Evolutionary conservation across 2,113 vertebrate species (phyloP).

Genomic region (Sarotherodon lohbergeri): DNA sequence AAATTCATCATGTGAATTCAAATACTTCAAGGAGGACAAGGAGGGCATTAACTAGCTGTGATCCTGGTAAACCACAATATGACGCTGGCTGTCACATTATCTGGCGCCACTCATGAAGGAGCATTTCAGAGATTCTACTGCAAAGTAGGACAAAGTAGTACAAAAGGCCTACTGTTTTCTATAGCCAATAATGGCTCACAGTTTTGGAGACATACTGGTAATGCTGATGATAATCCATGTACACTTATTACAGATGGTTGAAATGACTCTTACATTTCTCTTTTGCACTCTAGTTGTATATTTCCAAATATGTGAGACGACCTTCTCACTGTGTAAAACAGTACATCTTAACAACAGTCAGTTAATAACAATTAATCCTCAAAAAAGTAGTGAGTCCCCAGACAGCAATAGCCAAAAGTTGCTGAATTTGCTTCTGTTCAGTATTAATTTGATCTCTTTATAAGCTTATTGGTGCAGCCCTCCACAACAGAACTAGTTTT

Average conservation of each 20-base stretch:
- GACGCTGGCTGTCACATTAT: background rate
- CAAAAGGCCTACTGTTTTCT: background rate
- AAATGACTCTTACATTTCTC: background rate
- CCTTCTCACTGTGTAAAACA: background rate
- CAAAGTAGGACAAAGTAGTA: background rate
- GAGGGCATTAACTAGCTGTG: background rate
- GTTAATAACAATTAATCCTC: background rate
- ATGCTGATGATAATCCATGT: background rate
- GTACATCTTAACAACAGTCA: background rate
- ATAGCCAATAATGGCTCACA: fast-evolving
- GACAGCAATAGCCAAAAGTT: background rate
- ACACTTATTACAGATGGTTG: background rate
- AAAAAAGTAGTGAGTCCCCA: background rate
- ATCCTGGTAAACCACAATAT: background rate
- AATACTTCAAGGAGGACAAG: background rate
- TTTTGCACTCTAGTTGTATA: background rate
- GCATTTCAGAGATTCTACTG: background rate
- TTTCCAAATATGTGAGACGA: background rate
- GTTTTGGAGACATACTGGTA: background rate
- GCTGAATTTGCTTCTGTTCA: background rate
- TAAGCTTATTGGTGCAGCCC: background rate
- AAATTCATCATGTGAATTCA: background rate
- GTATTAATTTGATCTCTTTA: background rate
- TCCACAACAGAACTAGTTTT: background rate
- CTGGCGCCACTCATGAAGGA: background rate